Evolutionary conservation across 2,888 invertebrate species (phyloP).

Genomic region (Copidosoma aretas): DNA sequence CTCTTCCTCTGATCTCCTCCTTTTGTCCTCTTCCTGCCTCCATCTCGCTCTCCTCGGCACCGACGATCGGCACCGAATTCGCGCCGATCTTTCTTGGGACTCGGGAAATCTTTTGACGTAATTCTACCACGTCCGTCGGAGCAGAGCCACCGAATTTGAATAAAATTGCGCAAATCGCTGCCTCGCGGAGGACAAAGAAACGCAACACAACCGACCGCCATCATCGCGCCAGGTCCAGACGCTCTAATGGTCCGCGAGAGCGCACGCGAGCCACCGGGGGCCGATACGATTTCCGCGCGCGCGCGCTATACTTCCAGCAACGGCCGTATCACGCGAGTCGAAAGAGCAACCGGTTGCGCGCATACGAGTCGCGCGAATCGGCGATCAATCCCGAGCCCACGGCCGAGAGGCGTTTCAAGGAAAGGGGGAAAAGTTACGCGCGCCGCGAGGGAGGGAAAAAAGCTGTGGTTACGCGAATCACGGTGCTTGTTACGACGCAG

Average conservation of each 20-base stretch:
- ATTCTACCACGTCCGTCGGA: neutral
- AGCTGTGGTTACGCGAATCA: too few relatives aligned
- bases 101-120: neutral
- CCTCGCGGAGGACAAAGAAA: too few relatives aligned
- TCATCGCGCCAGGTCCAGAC: too few relatives aligned
- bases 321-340: conserved; percentile 2
- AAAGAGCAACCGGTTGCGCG: conserved; percentile 22
- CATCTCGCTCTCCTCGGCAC: too few relatives aligned
- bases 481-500: conserved; percentile 39
- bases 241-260: neutral
- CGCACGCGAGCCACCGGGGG: too few relatives aligned
- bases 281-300: neutral
- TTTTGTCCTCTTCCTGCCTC: too few relatives aligned
- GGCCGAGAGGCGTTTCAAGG: conserved; percentile 35
- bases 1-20: neutral
- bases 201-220: too few relatives aligned
- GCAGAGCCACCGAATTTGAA: too few relatives aligned
- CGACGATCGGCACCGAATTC: too few relatives aligned
- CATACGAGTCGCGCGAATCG: conserved; percentile 23
- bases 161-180: too few relatives aligned
- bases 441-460: too few relatives aligned
- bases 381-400: conserved; percentile 21
- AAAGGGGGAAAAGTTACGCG: conserved; percentile 55
- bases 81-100: neutral
- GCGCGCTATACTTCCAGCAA: too few relatives aligned